Evolutionary conservation across 2,113 vertebrate species (phyloP).

Genomic region (Acanthisitta chloris): DNA sequence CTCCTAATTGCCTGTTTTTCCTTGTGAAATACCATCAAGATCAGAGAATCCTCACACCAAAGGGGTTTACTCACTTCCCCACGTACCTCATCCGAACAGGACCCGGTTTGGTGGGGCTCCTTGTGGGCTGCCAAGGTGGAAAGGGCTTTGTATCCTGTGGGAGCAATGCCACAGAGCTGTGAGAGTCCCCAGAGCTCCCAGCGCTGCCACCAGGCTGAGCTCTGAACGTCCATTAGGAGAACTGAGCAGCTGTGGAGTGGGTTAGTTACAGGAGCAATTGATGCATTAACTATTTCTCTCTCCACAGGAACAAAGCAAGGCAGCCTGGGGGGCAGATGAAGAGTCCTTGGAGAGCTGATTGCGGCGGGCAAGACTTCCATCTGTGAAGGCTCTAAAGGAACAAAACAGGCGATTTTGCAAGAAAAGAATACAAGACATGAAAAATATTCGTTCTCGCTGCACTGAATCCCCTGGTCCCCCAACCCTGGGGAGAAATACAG

Average conservation of each 20-base stretch:
- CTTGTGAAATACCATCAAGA: rapidly evolving
- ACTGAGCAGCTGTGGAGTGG: not conserved
- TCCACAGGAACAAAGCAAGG: not conserved
- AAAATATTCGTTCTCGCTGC: not conserved
- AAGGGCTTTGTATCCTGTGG: not conserved
- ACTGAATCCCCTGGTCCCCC: not conserved
- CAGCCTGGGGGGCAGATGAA: not conserved
- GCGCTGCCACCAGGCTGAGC: not conserved
- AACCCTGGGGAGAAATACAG: not conserved
- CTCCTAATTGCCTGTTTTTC: not conserved
- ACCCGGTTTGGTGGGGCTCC: not conserved
- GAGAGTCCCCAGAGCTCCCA: not conserved
- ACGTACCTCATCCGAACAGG: rapidly evolving
- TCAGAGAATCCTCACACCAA: not conserved
- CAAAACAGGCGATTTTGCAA: not conserved
- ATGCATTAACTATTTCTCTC: not conserved
- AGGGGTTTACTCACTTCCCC: rapidly evolving
- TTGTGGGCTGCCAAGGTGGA: not conserved
- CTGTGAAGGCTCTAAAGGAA: not conserved
- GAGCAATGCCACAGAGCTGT: not conserved
- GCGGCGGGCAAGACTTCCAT: rapidly evolving
- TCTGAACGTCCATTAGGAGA: not conserved
- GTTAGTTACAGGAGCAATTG: not conserved
- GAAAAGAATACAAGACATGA: rapidly evolving
- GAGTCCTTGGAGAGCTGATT: not conserved